A percentile compares a stretch with the other conserved stretches of the same genome.
Conservation (phyloP, 2,113 vertebrate genomes). For the Theristicus caerulescens region DNA sequence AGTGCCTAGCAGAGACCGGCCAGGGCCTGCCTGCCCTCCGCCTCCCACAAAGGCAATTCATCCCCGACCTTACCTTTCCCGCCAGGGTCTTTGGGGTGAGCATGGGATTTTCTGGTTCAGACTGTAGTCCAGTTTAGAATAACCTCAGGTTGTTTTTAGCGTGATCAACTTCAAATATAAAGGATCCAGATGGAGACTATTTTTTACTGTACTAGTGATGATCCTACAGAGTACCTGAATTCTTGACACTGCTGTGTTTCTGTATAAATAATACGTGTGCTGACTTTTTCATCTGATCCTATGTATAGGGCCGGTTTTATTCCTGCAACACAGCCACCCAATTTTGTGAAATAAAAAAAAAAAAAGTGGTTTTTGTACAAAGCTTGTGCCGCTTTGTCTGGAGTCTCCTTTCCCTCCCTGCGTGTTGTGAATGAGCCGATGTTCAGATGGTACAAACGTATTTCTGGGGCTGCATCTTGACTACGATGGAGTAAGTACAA, state of each 20-base stretch:
- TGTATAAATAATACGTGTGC: conserved; percentile 18
- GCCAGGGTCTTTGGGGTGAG: conserved; percentile 32
- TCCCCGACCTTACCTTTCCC: neutral
- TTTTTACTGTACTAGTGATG: conserved; percentile 67
- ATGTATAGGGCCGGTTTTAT: conserved; percentile 58
- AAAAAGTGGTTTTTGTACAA: conserved; percentile 71
- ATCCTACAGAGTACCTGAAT: conserved; percentile 19
- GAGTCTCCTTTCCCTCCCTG: neutral
- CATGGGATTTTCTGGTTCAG: conserved; percentile 52
- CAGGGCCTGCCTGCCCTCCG: conserved; percentile 15
- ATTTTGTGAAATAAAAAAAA: conserved; percentile 68
- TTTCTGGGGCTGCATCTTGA: neutral
- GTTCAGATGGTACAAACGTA: accelerated
- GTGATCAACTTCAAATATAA: conserved; percentile 45
- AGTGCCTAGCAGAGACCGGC: conserved; percentile 3
- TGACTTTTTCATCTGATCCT: conserved; percentile 55
- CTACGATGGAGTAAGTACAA: accelerated
- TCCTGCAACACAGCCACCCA: conserved; percentile 53
- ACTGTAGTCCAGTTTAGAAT: conserved; percentile 56
- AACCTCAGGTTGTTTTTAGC: conserved; percentile 77
- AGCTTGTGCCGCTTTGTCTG: conserved; percentile 1
- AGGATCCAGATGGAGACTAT: conserved; percentile 65
- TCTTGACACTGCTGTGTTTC: conserved; percentile 47
- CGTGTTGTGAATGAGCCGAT: neutral
- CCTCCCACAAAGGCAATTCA: conserved; percentile 20